Percentiles rank a stretch among this genome's conserved stretches.
Conservation (phyloP, 2,888 invertebrate genomes). For the Salpingus planirostris region DNA sequence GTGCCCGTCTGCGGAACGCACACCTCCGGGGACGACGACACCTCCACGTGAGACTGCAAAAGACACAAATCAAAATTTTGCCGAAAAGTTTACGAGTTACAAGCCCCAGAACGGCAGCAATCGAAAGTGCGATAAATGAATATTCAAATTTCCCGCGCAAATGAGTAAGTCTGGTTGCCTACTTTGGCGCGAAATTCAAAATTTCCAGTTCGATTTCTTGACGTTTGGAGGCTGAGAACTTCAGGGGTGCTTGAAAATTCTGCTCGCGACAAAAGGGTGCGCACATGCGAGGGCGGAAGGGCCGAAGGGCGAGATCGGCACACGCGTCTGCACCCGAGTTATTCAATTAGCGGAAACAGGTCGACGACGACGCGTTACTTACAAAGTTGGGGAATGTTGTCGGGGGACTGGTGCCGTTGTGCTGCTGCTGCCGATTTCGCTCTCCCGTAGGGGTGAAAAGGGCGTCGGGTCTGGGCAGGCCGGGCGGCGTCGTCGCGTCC, state of each 20-base stretch:
- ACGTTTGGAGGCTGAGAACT: too few relatives aligned
- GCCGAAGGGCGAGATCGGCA: too few relatives aligned
- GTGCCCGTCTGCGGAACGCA: conserved; percentile 26
- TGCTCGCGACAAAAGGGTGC: too few relatives aligned
- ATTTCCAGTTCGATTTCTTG: too few relatives aligned
- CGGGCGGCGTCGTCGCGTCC: conserved; percentile 32
- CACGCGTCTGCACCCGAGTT: conserved; percentile 15
- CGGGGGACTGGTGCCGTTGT: conserved; percentile 18
- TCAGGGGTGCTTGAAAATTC: too few relatives aligned
- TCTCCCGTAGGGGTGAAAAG: conserved; percentile 28
- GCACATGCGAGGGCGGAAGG: too few relatives aligned
- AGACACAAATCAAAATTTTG: conserved; percentile 1
- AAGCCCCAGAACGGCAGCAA: too few relatives aligned
- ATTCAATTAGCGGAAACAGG: conserved; percentile 20
- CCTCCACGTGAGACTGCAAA: conserved; percentile 22
- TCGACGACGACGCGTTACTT: conserved; percentile 20
- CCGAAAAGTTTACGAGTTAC: too few relatives aligned
- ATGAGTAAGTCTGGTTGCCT: too few relatives aligned
- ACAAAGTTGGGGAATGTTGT: conserved; percentile 18
- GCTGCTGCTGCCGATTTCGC: conserved; percentile 20
- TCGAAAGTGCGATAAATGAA: too few relatives aligned
- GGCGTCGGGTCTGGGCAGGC: conserved; percentile 35
- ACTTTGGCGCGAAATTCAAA: too few relatives aligned
- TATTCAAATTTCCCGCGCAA: too few relatives aligned
- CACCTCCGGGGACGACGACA: conserved; percentile 28